These are phyloP conservation scores for Platichthys flesus DNA, from an alignment of 2,113 vertebrate species.

Conservation along the genomic window DNA sequence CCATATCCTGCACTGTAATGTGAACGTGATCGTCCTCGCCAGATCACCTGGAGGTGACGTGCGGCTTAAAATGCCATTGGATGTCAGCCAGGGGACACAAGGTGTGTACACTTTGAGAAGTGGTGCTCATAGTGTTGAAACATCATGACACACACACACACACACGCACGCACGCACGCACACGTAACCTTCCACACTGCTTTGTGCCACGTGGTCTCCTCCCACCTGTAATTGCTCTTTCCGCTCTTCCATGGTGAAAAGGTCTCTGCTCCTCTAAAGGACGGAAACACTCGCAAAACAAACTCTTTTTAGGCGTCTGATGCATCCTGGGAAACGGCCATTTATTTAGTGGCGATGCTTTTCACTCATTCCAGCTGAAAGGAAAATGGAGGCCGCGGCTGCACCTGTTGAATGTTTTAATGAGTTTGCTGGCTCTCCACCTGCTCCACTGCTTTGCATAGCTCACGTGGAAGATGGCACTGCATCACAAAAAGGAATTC, in stretches of 20 bases:
- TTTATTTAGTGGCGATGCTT: not conserved
- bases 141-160: not conserved
- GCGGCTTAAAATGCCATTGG: constrained; percentile 17
- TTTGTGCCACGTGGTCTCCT: no score
- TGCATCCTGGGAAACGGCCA: constrained; percentile 19
- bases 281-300: not conserved
- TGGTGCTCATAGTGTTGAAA: constrained; percentile 5
- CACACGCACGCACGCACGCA: no score
- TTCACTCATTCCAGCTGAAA: constrained; percentile 24
- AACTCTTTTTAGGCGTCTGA: not conserved
- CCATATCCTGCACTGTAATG: constrained; percentile 32
- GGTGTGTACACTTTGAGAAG: not conserved
- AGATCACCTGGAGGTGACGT: constrained; percentile 26
- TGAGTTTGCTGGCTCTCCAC: constrained; percentile 11
- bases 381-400: constrained; percentile 18
- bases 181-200: not conserved
- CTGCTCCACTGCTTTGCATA: constrained; percentile 32
- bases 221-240: not conserved
- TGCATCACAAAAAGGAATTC: constrained; percentile 12
- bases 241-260: not conserved
- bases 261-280: constrained; percentile 13
- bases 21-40: constrained; percentile 15
- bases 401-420: constrained; percentile 41
- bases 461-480: constrained; percentile 13
- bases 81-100: constrained; percentile 9